Evolutionary conservation across 2,888 invertebrate genomes (phyloP), one percentile per base, ranked within the genome.

Genomic region (Clanis bilineata): DNA sequence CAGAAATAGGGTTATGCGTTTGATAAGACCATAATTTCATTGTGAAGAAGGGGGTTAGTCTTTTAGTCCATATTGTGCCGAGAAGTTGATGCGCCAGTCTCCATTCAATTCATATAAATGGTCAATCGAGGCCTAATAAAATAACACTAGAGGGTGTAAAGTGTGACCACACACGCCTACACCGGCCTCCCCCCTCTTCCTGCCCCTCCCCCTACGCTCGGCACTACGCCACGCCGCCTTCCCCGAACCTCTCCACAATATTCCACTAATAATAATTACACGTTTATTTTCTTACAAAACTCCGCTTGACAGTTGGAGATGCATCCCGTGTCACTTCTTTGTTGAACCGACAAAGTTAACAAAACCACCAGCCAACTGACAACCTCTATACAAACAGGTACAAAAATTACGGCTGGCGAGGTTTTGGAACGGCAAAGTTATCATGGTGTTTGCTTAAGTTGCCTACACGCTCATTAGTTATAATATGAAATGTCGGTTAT

Each of bases 401-500:
- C 60, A 72, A 60, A 72, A 70, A 81, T 38, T 59, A 62, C 57
- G 61, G 43, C 28, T 44, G 4, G 3, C 9, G 2, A 3, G 57
- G 61, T 60, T 57, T 22, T 32, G 12, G 21, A 59, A 57, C 62
- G 63, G 68, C 58, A 59, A 41, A 51, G n/a, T 43, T 63, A 69
- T 67, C 51, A 18, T 51, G 28, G 51, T 51, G 63, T 74, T 76
- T 74, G 82, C 75, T 63, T 72, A 75, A 85, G 83, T 82, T 85
- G 88, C 84, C 85, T 87, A 88, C 88, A 86, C 84, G 85, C 86
- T 91, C 90, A 90, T 90, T 91, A 91, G 85, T 83, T 18, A 51
- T 82, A 84, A 82, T 81, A 82, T 80, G 81, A 79, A 84, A 72
- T 69, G 72, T 77, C 79, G 76, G 74, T 76, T 77, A 81, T 84